A percentile compares a stretch with the other conserved stretches of the same genome.
phyloP scores from a whole-genome alignment of 2,888 invertebrate genomes.

The Eristalis arbustorum region DNA sequence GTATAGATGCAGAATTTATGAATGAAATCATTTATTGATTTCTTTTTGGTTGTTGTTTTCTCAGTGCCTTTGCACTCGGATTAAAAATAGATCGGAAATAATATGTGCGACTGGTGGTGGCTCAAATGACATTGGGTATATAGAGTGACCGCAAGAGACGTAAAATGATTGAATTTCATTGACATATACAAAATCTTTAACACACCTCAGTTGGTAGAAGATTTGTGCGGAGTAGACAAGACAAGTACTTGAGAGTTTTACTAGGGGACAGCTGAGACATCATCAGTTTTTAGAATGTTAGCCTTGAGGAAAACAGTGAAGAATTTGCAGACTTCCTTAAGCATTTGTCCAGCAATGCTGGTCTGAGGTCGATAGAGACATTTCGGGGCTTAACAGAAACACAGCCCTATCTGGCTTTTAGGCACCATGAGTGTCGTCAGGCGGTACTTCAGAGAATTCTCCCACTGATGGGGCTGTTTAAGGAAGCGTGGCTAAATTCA shows the following conservation, averaged over 20 bases:
- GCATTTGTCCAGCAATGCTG: no score
- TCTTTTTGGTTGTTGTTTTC: not conserved
- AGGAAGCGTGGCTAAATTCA: no score
- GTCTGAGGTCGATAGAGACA: no score
- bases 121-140: constrained; percentile 51
- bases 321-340: no score
- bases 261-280: not conserved
- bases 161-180: constrained; percentile 60
- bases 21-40: constrained; percentile 45
- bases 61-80: not conserved
- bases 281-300: no score
- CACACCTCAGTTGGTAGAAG: constrained; percentile 20
- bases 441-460: no score
- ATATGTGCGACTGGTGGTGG: constrained; percentile 23
- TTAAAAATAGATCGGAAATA: constrained; percentile 58
- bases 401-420: no score
- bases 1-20: constrained; percentile 25
- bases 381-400: no score
- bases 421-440: no score
- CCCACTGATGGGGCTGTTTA: no score
- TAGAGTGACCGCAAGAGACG: constrained; percentile 56
- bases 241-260: constrained; percentile 26
- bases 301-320: no score
- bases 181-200: constrained; percentile 37
- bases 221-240: constrained; percentile 24